Base-by-base conservation (phyloP, 2,113 vertebrate genomes). In the Rhinolophus sinicus region DNA sequence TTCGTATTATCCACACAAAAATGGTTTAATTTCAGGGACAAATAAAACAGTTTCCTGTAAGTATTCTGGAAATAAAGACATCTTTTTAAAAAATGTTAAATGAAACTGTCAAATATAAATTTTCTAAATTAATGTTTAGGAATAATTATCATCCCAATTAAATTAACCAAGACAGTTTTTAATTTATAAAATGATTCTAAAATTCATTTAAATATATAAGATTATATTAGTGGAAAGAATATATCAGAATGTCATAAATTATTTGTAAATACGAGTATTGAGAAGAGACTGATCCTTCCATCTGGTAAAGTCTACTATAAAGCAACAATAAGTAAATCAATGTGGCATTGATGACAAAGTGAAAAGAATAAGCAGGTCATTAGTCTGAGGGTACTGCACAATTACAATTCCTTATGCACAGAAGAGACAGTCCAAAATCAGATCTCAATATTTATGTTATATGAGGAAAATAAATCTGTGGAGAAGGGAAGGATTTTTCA, bases 51-150 rank as follows among this genome's bases (percentile, higher is more conserved):
- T 84, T 47, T 75, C 47, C 16, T 89, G 3, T n/a, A 72, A 73
- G 38, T 65, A 95, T 80, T 84, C 56, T 93, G 58, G 52, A 95
- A 80, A 85, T 47, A 62, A 93, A 85, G n/a, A 90, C 6, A 64
- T 96, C 7, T 81, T 76, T 85, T 87, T 38, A 72, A 28, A 94
- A 92, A 38, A 81, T 60, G 24, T 73, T 89, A 91, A 78, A 65
- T 88, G 22, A 65, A 40, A 69, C 14, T 75, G 13, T 16, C 72
- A 91, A 82, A 76, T 88, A 88, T 35, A 89, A 93, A 80, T 72
- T 89, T 89, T 30, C 22, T 47, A 58, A 69, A 64, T 35, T 78
- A n/a, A 80, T 58, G n/a, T 56, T 64, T 85, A 90, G 70, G 52
- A 75, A 95, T 75, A 38, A 75, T 52, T 26, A 95, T 60, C 56